A percentile compares a stretch with the other conserved stretches of the same genome.
These are phyloP conservation scores for Corythornis vintsioides DNA, from an alignment of 2,113 vertebrate genomes.

Conservation along the genomic window DNA sequence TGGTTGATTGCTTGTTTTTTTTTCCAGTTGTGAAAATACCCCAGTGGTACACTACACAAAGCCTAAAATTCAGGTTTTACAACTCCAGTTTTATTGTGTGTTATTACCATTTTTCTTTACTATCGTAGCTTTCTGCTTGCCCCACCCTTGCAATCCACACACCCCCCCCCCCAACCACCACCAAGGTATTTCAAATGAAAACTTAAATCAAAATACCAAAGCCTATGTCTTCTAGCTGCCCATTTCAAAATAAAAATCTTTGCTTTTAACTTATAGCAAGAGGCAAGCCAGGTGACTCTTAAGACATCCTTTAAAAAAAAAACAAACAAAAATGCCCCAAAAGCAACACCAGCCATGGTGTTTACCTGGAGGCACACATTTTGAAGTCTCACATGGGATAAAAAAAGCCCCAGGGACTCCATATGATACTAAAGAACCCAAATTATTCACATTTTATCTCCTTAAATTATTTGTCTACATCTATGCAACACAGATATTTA, in stretches of 20 bases:
- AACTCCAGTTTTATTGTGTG: not conserved
- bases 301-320: not conserved
- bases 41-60: not conserved
- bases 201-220: not conserved
- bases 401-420: not conserved
- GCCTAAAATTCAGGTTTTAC: not conserved
- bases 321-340: no score
- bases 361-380: not conserved
- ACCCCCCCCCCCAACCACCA: not conserved
- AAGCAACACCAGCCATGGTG: not conserved
- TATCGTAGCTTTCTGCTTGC: not conserved
- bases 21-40: not conserved
- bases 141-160: not conserved
- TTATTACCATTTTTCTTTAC: not conserved
- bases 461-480: not conserved
- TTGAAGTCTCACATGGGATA: not conserved
- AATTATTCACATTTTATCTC: not conserved
- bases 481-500: not conserved
- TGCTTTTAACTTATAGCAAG: not conserved
- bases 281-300: not conserved
- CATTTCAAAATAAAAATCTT: not conserved
- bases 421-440: not conserved
- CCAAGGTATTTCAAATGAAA: not conserved
- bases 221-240: not conserved
- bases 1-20: no score